A percentile compares a stretch with the other conserved stretches of the same genome.
These are phyloP conservation scores for Hedychridium roseum DNA, from an alignment of 2,888 invertebrate genomes.

Conservation along the genomic window DNA sequence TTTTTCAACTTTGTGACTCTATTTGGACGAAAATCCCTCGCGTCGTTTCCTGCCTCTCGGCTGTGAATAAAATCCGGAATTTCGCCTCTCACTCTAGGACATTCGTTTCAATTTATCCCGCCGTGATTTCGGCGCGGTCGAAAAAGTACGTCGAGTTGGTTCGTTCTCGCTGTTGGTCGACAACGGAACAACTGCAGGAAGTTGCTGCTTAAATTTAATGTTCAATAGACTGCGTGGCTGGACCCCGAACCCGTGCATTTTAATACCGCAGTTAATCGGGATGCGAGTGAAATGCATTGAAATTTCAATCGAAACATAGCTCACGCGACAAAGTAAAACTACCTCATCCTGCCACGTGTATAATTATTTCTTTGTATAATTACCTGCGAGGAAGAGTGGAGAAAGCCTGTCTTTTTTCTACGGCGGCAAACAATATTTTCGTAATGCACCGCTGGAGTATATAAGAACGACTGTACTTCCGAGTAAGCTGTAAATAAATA, in stretches of 20 bases:
- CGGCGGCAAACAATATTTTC: conserved; percentile 13
- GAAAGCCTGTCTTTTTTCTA: no score
- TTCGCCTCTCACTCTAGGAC: no score
- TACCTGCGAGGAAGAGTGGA: no score
- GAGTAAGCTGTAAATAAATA: conserved; percentile 36
- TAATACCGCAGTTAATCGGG: conserved; percentile 22
- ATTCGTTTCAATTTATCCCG: no score
- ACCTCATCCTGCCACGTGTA: not conserved
- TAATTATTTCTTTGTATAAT: not conserved
- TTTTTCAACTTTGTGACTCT: no score
- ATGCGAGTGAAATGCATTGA: conserved; percentile 16
- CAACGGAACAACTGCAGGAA: conserved; percentile 41
- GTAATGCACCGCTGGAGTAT: conserved; percentile 6
- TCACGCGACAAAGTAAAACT: not conserved
- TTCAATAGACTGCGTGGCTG: conserved; percentile 36
- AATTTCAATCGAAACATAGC: conserved; percentile 8
- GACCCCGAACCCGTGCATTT: conserved; percentile 30
- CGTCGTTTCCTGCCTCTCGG: not conserved
- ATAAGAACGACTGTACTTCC: conserved; percentile 24
- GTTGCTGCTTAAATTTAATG: conserved; percentile 48
- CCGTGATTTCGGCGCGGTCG: no score
- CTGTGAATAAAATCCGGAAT: no score
- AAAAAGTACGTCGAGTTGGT: no score
- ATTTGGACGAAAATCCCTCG: not conserved
- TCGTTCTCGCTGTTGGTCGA: conserved; percentile 7